Evolutionary conservation across 2,113 vertebrate genomes (phyloP).

Genomic region (Corythornis madagascariensis): DNA sequence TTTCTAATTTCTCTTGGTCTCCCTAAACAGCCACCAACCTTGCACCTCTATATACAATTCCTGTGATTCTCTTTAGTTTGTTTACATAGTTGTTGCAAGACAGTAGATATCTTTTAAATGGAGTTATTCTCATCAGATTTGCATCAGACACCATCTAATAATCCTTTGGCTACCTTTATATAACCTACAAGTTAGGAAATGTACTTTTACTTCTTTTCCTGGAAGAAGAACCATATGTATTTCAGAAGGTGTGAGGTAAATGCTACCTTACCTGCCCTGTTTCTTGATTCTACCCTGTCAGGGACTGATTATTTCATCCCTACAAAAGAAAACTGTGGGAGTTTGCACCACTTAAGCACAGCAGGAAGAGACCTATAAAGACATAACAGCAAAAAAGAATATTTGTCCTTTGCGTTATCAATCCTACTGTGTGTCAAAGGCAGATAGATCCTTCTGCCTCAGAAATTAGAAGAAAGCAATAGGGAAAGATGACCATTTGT

Average conservation of each 20-base stretch:
- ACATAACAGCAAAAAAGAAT: slow-evolving; percentile 15
- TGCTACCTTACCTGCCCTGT: background rate
- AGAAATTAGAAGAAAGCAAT: background rate
- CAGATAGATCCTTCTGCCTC: slow-evolving; percentile 33
- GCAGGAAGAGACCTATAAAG: slow-evolving; percentile 55
- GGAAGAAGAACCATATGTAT: background rate
- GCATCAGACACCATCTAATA: background rate
- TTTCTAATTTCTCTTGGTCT: background rate
- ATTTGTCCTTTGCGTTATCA: slow-evolving; percentile 50
- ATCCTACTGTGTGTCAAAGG: slow-evolving; percentile 22
- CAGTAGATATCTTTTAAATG: background rate
- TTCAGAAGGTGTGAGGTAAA: slow-evolving; percentile 21
- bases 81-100: background rate
- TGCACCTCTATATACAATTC: background rate
- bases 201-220: background rate
- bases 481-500: slow-evolving; percentile 16
- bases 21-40: background rate
- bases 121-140: background rate
- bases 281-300: slow-evolving; percentile 26
- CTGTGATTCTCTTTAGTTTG: background rate
- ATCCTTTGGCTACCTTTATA: background rate
- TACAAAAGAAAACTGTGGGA: slow-evolving; percentile 46
- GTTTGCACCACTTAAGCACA: slow-evolving; percentile 26
- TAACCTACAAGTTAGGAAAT: background rate
- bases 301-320: slow-evolving; percentile 43